Conservation (phyloP, 1,140 invertebrate species). For the Sycophila sp. region DNA sequence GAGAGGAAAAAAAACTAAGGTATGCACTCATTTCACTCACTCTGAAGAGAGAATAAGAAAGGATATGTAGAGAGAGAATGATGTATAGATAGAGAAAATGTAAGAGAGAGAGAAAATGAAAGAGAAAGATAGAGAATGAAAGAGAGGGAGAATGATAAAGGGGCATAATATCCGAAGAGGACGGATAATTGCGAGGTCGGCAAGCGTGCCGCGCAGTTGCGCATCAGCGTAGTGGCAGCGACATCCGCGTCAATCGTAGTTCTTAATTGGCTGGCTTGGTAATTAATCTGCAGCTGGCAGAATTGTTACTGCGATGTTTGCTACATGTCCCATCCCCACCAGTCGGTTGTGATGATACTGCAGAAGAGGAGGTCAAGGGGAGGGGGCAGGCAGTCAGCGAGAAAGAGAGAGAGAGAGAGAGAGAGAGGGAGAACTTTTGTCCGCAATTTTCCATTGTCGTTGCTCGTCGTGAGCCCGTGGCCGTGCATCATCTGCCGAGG, state of each 20-base stretch:
- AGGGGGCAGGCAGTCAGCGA: too few relatives aligned
- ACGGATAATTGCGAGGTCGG: not conserved
- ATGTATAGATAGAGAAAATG: too few relatives aligned
- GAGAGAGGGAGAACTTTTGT: constrained; percentile 32
- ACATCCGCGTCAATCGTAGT: constrained; percentile 29
- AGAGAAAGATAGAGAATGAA: not conserved
- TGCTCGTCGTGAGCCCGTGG: too few relatives aligned
- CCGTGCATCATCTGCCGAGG: too few relatives aligned
- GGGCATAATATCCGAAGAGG: too few relatives aligned
- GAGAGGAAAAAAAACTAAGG: too few relatives aligned
- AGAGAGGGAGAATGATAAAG: not conserved
- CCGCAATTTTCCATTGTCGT: constrained; percentile 37
- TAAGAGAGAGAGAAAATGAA: not conserved
- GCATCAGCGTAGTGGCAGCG: not conserved
- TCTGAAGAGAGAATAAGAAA: too few relatives aligned
- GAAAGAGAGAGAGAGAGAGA: too few relatives aligned
- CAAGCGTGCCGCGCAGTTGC: too few relatives aligned
- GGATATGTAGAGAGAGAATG: too few relatives aligned
- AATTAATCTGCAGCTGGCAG: constrained; percentile 44
- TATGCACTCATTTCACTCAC: too few relatives aligned
- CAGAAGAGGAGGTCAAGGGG: not conserved
- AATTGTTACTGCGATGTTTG: constrained; percentile 37
- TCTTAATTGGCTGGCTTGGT: constrained; percentile 45
- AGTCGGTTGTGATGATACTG: constrained; percentile 32
- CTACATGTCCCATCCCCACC: too few relatives aligned